phyloP scores from a whole-genome alignment of 2,888 invertebrate species.

The Desoria tigrina region DNA sequence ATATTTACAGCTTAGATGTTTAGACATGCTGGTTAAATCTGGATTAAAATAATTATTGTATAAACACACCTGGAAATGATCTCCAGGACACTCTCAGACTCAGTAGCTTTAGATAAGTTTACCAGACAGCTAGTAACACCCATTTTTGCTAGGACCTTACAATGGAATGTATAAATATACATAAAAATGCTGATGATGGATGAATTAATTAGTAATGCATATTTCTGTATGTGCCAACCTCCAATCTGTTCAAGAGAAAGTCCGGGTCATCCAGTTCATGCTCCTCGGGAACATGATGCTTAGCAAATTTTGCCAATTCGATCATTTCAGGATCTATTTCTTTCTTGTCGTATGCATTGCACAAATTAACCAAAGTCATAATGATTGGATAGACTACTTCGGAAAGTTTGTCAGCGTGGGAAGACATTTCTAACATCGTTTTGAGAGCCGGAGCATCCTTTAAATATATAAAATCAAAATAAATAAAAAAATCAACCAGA shows the following conservation, averaged over 20 bases:
- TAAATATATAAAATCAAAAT: conserved; percentile 25
- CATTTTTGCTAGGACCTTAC: conserved; percentile 70
- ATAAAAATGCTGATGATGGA: not conserved
- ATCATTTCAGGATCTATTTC: conserved; percentile 94
- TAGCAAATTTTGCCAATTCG: conserved; percentile 96
- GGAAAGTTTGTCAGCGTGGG: conserved; percentile 45
- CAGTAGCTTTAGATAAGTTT: conserved; percentile 78
- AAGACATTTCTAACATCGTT: conserved; percentile 49
- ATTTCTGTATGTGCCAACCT: conserved; percentile 45
- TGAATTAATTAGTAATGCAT: not conserved
- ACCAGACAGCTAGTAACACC: conserved; percentile 89
- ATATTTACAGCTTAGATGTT: no score
- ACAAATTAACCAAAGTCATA: conserved; percentile 78
- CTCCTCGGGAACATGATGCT: conserved; percentile 97
- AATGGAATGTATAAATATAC: not conserved
- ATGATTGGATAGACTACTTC: conserved; percentile 66
- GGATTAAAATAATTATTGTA: no score
- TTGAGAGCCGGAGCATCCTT: conserved; percentile 46
- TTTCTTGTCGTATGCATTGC: conserved; percentile 97
- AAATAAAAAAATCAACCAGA: conserved; percentile 1
- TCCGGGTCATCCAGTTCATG: conserved; percentile 88
- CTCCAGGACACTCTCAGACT: conserved; percentile 89
- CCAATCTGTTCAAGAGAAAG: conserved; percentile 75
- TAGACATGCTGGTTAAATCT: no score
- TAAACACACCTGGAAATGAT: conserved; percentile 73